A percentile compares a stretch with the other conserved stretches of the same genome.
Evolutionary conservation across 2,797 vertebrate genomes (phyloP).

Genomic region (Taenioides sp.): DNA sequence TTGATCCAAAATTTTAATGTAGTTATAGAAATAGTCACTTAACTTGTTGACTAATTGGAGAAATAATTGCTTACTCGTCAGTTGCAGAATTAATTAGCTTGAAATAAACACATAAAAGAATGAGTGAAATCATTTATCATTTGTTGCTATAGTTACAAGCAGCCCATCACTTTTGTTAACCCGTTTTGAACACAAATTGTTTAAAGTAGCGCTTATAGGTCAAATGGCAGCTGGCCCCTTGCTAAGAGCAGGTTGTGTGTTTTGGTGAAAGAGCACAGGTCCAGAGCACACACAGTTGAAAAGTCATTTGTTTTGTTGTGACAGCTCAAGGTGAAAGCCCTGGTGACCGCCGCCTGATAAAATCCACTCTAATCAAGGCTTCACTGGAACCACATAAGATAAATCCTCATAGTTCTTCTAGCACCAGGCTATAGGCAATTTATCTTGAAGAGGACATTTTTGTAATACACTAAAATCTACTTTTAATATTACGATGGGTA

Average conservation of each 20-base stretch:
- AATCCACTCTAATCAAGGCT: conserved; percentile 71
- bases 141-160: too few relatives aligned
- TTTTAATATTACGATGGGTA: conserved; percentile 2
- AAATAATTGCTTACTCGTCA: too few relatives aligned
- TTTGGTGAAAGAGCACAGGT: conserved; percentile 18
- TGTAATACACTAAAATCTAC: not conserved
- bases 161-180: too few relatives aligned
- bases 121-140: too few relatives aligned
- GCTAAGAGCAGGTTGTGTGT: conserved; percentile 11
- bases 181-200: not conserved
- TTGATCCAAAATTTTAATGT: too few relatives aligned
- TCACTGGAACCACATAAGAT: conserved; percentile 60
- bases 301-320: conserved; percentile 71
- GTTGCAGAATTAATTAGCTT: too few relatives aligned
- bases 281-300: conserved; percentile 54
- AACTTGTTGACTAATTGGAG: too few relatives aligned
- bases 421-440: not conserved
- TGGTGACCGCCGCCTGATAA: conserved; percentile 64
- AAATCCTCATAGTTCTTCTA: conserved; percentile 37
- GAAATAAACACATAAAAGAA: too few relatives aligned
- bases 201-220: conserved; percentile 15
- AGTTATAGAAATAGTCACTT: too few relatives aligned
- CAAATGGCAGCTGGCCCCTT: conserved; percentile 18
- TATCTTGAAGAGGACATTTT: not conserved
- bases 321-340: conserved; percentile 77